Conservation (phyloP, 2,113 vertebrate genomes). For the Hystrix cristata region DNA sequence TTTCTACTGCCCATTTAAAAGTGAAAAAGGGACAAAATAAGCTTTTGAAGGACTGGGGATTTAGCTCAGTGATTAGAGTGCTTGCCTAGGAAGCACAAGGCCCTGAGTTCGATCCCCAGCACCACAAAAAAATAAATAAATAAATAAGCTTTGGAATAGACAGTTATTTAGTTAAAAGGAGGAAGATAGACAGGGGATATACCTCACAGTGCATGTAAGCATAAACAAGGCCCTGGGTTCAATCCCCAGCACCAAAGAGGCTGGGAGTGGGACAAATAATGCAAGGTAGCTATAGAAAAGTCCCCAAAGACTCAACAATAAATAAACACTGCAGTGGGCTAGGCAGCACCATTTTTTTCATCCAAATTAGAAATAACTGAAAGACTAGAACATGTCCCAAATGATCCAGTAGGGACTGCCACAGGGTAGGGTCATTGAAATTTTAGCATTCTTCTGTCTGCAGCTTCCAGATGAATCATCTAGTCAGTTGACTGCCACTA, state of each 20-base stretch:
- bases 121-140: too few species aligned
- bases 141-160: slow-evolving; percentile 15
- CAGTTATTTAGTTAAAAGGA: neutral
- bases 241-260: neutral
- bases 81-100: too few species aligned
- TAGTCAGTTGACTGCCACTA: slow-evolving; percentile 6
- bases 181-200: neutral
- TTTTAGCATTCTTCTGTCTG: slow-evolving; percentile 41
- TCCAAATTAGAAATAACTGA: slow-evolving; percentile 59
- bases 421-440: neutral
- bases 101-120: too few species aligned
- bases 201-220: neutral
- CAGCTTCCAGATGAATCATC: slow-evolving; percentile 18
- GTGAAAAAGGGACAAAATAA: slow-evolving; percentile 40
- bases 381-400: slow-evolving; percentile 3
- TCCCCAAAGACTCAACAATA: neutral
- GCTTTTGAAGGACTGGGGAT: neutral
- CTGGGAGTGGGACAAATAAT: neutral
- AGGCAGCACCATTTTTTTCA: slow-evolving; percentile 1
- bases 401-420: neutral
- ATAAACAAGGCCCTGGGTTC: neutral
- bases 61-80: too few species aligned
- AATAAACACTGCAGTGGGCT: neutral
- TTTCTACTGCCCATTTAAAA: slow-evolving; percentile 53
- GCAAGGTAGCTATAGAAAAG: slow-evolving; percentile 13